A percentile compares a stretch with the other conserved stretches of the same genome.
Evolutionary conservation across 2,113 vertebrate genomes (phyloP).

Genomic region (Mesembrinibis cayennensis): DNA sequence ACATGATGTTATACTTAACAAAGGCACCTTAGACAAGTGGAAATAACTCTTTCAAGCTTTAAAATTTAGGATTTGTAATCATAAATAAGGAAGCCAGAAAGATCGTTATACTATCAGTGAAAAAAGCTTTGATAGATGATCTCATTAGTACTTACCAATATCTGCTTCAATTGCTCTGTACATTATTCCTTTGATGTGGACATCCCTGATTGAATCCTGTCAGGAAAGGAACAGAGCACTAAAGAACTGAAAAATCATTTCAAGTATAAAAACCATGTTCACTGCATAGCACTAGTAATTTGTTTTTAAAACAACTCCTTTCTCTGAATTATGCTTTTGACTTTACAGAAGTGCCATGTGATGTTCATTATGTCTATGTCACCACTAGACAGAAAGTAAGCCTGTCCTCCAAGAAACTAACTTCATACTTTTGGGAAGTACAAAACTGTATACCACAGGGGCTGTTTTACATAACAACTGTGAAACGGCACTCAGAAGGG

Average conservation of each 20-base stretch:
- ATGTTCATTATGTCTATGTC: neutral
- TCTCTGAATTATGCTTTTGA: neutral
- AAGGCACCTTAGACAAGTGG: neutral
- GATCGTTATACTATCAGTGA: neutral
- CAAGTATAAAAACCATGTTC: neutral
- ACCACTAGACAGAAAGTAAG: neutral
- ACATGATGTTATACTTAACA: neutral
- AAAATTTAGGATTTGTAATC: neutral
- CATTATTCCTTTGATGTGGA: constrained; percentile 96
- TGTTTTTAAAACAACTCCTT: neutral
- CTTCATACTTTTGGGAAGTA: neutral
- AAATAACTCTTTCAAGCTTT: neutral
- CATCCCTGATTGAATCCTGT: constrained; percentile 94
- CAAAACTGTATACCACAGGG: neutral
- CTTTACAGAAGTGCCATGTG: neutral
- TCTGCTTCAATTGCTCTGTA: constrained; percentile 95
- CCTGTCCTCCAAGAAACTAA: neutral
- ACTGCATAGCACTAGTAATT: neutral
- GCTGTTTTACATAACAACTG: neutral
- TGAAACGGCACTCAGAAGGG: neutral
- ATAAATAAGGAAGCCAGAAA: neutral
- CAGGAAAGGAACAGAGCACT: constrained; percentile 38
- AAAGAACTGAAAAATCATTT: neutral
- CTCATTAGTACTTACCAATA: constrained; percentile 80
- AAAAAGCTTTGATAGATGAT: neutral